These are phyloP conservation scores for Trematocara marginatum DNA, from an alignment of 2,113 vertebrate genomes.

Conservation along the genomic window DNA sequence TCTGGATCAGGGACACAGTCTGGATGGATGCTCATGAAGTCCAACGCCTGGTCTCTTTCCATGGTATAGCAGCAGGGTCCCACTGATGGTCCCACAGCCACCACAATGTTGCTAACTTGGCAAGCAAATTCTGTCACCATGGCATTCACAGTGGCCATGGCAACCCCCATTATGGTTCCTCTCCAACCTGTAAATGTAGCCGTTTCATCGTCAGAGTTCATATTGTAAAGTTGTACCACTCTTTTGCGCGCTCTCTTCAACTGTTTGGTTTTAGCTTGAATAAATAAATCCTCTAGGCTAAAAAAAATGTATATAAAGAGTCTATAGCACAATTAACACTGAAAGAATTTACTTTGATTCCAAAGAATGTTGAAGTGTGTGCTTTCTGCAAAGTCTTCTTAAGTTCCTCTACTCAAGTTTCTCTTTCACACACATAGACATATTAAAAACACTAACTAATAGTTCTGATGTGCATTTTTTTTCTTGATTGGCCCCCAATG, in stretches of 20 bases:
- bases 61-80: slow-evolving; percentile 88
- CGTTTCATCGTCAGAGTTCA: background rate
- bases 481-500: background rate
- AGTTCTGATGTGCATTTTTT: background rate
- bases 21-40: slow-evolving; percentile 78
- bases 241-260: background rate
- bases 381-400: background rate
- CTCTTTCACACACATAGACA: background rate
- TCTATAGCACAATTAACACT: background rate
- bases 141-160: slow-evolving; percentile 83
- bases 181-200: slow-evolving; percentile 78
- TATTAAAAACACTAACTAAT: background rate
- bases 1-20: slow-evolving; percentile 76
- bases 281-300: background rate
- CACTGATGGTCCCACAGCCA: slow-evolving; percentile 85
- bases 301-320: rapidly evolving
- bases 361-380: background rate
- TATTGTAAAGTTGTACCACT: background rate
- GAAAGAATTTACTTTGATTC: background rate
- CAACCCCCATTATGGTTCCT: slow-evolving; percentile 85
- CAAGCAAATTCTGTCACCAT: slow-evolving; percentile 83
- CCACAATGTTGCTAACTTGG: slow-evolving; percentile 73
- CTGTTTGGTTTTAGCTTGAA: background rate
- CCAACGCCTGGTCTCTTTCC: slow-evolving; percentile 69
- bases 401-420: background rate